Conservation (phyloP, 2,888 invertebrate species). For the Cephalotes varians region DNA sequence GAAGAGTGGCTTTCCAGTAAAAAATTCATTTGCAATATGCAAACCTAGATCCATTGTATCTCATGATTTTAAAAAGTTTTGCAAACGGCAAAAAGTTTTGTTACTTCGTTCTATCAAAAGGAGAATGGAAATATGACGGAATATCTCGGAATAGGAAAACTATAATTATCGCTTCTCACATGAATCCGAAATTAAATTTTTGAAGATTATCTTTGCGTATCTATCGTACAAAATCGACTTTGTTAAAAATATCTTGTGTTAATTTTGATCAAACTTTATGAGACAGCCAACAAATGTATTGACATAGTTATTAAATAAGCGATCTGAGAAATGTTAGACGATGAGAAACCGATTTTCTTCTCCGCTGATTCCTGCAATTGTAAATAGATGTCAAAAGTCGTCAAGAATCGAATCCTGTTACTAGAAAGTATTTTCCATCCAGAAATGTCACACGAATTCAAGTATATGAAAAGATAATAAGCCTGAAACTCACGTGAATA, state of each 20-base stretch:
- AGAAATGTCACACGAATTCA: not conserved
- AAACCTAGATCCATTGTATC: not conserved
- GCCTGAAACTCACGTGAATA: not conserved
- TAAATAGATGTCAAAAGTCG: not conserved
- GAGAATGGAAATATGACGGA: not conserved
- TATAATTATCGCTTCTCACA: slow-evolving; percentile 65
- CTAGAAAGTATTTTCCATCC: not conserved
- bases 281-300: slow-evolving; percentile 7
- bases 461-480: not conserved
- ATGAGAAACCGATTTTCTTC: not conserved
- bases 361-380: not conserved
- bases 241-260: slow-evolving; percentile 38
- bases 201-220: slow-evolving; percentile 56
- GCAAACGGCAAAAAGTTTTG: too few species aligned
- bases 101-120: not conserved
- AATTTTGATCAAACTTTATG: slow-evolving; percentile 4
- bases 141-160: slow-evolving; percentile 60
- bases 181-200: slow-evolving; percentile 61
- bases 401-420: not conserved
- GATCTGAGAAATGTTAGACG: not conserved
- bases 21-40: not conserved
- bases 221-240: slow-evolving; percentile 38
- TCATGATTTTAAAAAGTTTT: too few species aligned
- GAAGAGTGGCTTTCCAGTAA: not conserved
- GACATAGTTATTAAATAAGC: slow-evolving; percentile 23